Evolutionary conservation across 2,888 invertebrate species (phyloP).

Genomic region (Stenurella melanura): DNA sequence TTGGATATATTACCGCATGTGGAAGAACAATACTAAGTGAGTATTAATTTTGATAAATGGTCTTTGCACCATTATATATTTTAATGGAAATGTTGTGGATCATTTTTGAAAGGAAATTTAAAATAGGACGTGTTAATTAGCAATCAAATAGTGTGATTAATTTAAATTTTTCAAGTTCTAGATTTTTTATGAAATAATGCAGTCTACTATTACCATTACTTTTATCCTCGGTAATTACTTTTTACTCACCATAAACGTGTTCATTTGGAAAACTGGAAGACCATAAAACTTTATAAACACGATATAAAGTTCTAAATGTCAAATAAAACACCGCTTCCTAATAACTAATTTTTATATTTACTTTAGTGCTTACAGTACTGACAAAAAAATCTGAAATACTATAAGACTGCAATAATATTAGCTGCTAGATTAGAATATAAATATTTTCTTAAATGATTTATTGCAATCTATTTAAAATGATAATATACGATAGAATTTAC

Average conservation of each 20-base stretch:
- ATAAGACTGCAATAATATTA: too few species aligned
- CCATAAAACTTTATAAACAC: not conserved
- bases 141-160: conserved; percentile 8
- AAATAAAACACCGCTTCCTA: not conserved
- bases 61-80: conserved; percentile 35
- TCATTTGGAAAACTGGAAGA: not conserved
- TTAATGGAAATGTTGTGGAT: conserved; percentile 34
- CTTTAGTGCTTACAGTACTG: not conserved
- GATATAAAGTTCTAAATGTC: not conserved
- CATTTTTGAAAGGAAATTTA: conserved; percentile 29
- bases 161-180: not conserved
- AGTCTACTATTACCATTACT: not conserved
- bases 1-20: conserved; percentile 60
- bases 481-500: too few species aligned
- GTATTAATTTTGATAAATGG: conserved; percentile 61
- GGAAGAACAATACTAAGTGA: conserved; percentile 68
- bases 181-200: not conserved
- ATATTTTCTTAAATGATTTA: too few species aligned
- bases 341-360: not conserved
- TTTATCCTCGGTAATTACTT: not conserved
- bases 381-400: too few species aligned
- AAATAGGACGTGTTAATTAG: conserved; percentile 15
- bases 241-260: not conserved
- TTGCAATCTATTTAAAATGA: too few species aligned
- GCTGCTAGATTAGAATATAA: too few species aligned